Evolutionary conservation across 2,113 vertebrate genomes (phyloP), one percentile per base, ranked within the genome.

Genomic region (Spermophilus dauricus): DNA sequence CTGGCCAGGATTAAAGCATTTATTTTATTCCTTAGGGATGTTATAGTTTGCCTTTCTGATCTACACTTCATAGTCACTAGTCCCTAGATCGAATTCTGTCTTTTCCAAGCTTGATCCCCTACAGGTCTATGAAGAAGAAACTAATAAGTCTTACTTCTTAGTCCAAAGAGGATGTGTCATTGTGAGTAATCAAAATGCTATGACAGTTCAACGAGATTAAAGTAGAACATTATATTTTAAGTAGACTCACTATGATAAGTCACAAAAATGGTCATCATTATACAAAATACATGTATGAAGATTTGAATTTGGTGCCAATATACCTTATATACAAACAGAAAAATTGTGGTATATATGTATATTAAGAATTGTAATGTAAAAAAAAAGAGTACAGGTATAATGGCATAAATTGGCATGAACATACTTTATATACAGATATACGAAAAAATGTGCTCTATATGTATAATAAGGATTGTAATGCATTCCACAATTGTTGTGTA

Each of bases 211-310:
- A 67, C 86, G 56, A 78, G 8, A 80, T 32, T n/a, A 61, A 82
- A 86, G 14, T 63, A 80, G 56, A 61, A 39, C 11, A n/a, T 77
- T 67, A 69, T 77, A 82, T 76, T 96, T 91, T 73, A 56, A 77
- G 14, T 78, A 61, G 45, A 70, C 1, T 37, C 26, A 73, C 14
- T 7, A 39, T 86, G 42, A 73, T 91, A 83, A 96, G 26, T 12
- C 24, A 97, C 20, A 39, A 51, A 45, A 45, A 45, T 45, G 45
- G 45, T 1, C 45, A 45, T 9, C 7, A 45, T 45, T 45, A 45
- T 45, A 45, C 1, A 45, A 45, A 45, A 45, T 45, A 45, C 45
- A 45, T 45, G 8, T 45, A 45, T 45, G 45, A 45, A 45, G 45
- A 45, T 45, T 45, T 45, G 45, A 45, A 45, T 45, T 45, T 45